Evolutionary conservation across 2,888 invertebrate species (phyloP).

Genomic region (Xestia ashworthii): DNA sequence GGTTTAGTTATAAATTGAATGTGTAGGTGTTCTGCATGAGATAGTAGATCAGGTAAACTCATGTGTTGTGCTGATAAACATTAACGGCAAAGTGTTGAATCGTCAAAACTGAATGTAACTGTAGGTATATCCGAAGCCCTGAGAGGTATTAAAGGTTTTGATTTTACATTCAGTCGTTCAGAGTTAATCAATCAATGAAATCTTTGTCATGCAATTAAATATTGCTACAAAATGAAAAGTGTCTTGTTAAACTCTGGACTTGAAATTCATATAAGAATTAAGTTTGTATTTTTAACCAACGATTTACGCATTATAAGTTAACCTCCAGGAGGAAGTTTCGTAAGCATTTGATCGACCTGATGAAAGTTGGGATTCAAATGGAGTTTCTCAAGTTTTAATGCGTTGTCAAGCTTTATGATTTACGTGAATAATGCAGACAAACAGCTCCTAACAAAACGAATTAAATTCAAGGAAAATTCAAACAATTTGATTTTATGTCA

Average conservation of each 20-base stretch:
- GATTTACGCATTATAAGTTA: not conserved
- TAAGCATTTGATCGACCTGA: not conserved
- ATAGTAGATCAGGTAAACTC: slow-evolving; percentile 5
- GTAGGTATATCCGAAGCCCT: not conserved
- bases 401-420: slow-evolving; percentile 16
- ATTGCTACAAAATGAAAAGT: no score
- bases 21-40: not conserved
- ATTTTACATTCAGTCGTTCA: not conserved
- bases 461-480: not conserved
- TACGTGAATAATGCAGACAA: slow-evolving; percentile 4
- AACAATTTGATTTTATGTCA: not conserved
- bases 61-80: not conserved
- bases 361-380: slow-evolving; percentile 20
- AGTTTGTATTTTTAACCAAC: not conserved
- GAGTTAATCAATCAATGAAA: not conserved
- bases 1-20: slow-evolving; percentile 16
- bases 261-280: not conserved
- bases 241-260: not conserved
- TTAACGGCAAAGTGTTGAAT: not conserved
- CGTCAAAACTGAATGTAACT: no score
- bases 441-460: not conserved
- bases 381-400: slow-evolving; percentile 30
- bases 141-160: not conserved
- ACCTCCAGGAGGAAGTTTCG: not conserved
- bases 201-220: not conserved